Evolutionary conservation across 2,888 invertebrate genomes (phyloP).

Genomic region (Gastracanthus pulcherrimus): DNA sequence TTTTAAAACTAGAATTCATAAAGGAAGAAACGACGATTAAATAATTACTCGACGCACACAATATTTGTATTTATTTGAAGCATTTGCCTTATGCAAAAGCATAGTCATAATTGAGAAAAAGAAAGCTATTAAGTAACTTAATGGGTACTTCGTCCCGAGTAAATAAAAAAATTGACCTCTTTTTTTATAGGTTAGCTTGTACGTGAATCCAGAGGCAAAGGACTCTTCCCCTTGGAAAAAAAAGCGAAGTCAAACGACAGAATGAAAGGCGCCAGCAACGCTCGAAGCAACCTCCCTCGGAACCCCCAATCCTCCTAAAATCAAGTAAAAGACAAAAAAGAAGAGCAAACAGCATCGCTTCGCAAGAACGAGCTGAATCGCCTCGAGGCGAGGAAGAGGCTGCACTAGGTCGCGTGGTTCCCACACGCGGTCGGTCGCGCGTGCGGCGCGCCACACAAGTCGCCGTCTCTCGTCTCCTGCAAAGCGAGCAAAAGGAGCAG

Average conservation of each 20-base stretch:
- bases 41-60: background rate
- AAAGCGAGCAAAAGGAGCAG: background rate
- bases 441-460: conserved; percentile 52
- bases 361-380: background rate
- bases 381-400: background rate
- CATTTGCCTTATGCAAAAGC: no score
- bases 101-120: no score
- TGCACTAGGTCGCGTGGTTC: conserved; percentile 51
- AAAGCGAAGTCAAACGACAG: background rate
- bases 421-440: conserved; percentile 31
- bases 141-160: no score
- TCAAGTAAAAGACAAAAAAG: background rate
- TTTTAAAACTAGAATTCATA: no score
- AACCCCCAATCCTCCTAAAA: background rate
- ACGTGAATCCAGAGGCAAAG: background rate
- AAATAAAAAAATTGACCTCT: background rate
- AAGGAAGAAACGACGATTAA: no score
- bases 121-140: no score
- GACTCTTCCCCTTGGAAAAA: background rate
- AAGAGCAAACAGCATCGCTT: no score
- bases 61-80: no score
- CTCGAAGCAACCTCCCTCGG: background rate
- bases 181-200: conserved; percentile 35
- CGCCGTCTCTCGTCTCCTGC: background rate
- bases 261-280: conserved; percentile 4